Base-by-base conservation (phyloP, 1,140 invertebrate genomes). In the Ladona fulva region DNA sequence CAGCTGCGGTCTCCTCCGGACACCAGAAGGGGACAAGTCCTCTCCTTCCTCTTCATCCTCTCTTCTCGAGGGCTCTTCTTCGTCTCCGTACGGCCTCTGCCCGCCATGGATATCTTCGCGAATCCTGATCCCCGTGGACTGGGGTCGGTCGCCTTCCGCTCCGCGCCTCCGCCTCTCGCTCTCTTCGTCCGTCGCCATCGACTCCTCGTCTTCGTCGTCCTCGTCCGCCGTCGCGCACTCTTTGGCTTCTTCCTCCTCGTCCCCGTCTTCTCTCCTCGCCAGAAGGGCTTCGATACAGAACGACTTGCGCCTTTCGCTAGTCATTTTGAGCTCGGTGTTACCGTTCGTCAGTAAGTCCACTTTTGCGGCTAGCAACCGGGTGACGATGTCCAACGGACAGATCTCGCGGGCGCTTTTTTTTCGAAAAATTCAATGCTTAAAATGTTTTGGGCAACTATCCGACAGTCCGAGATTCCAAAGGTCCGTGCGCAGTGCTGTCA, bases 261-360 rank as follows among this genome's bases (percentile, higher is more conserved):
- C 52, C 3, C n/a, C 52, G 14, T 66, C n/a, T 5, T 66, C 52
- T 22, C 52, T 66, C 52, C 52, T 78, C 10, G 85, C 89, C 16
- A 92, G 81, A n/a, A 92, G 82, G 0, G 90, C 90, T 76, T 91
- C 90, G 77, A 92, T 92, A 81, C 90, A 91, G 81, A 92, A 92
- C 16, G 52, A 66, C 52, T 66, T 66, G n/a, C 52, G 52, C n/a
- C 52, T 66, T 22, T 66, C 52, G 52, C 16, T 66, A 3, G 52
- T 66, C 52, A 66, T 66, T 22, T 22, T n/a, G n/a, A n/a, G n/a
- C n/a, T n/a, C n/a, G n/a, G n/a, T n/a, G n/a, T n/a, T n/a, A n/a
- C n/a, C n/a, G n/a, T n/a, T n/a, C n/a, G n/a, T n/a, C n/a, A n/a
- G n/a, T n/a, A n/a, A n/a, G n/a, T n/a, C n/a, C n/a, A n/a, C n/a